These are phyloP conservation scores for Creontiades dilutus DNA, from an alignment of 2,888 invertebrate genomes.

Conservation along the genomic window DNA sequence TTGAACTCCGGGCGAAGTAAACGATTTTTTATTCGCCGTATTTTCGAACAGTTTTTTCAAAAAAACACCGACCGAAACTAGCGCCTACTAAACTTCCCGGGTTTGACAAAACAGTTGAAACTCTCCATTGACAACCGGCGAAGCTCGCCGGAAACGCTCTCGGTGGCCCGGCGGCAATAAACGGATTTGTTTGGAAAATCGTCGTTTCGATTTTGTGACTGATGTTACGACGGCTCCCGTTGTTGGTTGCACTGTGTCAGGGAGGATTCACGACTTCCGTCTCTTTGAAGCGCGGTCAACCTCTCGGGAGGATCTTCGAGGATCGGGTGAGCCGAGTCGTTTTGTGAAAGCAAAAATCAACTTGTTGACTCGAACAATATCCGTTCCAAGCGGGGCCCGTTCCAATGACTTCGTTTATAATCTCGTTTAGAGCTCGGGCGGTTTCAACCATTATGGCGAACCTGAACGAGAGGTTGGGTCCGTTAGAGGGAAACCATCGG, in stretches of 20 bases:
- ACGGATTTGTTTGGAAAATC: not conserved
- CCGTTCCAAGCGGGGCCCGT: not conserved
- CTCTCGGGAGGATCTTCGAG: not conserved
- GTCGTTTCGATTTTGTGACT: not conserved
- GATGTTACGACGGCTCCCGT: not conserved
- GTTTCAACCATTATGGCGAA: too few species aligned
- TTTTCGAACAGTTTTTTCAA: not conserved
- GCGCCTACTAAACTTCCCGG: not conserved
- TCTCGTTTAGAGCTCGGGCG: too few species aligned
- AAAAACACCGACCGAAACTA: too few species aligned
- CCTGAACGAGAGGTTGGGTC: too few species aligned
- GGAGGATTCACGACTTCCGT: conserved; percentile 3
- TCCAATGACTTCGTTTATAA: too few species aligned
- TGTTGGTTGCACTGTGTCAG: not conserved
- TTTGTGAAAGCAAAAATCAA: not conserved
- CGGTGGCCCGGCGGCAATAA: not conserved
- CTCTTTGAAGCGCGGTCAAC: not conserved
- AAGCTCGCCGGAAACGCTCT: not conserved
- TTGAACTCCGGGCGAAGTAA: not conserved
- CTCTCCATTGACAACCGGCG: not conserved
- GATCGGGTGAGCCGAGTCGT: not conserved
- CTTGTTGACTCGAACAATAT: not conserved
- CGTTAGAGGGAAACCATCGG: too few species aligned
- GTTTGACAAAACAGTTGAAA: not conserved
- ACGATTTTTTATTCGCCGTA: not conserved